Conservation (phyloP, 2,113 vertebrate genomes). For the Xiphophorus couchianus region DNA sequence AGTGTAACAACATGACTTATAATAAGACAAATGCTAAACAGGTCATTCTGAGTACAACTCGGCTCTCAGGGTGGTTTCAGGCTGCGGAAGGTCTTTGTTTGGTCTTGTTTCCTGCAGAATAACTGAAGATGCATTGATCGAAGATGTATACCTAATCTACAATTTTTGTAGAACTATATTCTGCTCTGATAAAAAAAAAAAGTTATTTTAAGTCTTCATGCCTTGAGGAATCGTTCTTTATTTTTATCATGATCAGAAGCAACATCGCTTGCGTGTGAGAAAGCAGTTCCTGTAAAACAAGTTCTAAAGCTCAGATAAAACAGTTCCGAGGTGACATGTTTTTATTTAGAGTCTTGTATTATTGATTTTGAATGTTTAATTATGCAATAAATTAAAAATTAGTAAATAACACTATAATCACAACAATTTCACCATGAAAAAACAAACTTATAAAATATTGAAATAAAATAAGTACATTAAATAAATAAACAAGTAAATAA, state of each 20-base stretch:
- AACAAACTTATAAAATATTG: too few relatives aligned
- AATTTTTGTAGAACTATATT: neutral
- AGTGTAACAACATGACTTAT: neutral
- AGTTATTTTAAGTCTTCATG: neutral
- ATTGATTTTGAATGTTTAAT: neutral
- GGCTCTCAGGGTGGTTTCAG: slow-evolving; percentile 10
- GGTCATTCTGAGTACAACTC: neutral
- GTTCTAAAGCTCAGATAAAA: neutral
- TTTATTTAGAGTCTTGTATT: neutral
- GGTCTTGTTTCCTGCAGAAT: slow-evolving; percentile 25
- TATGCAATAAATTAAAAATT: too few relatives aligned
- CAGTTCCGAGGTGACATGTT: neutral
- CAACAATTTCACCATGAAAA: neutral
- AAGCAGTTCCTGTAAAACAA: neutral
- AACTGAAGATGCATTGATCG: neutral
- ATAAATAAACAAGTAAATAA: too few relatives aligned
- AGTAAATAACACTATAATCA: neutral
- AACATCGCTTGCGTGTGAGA: too few relatives aligned
- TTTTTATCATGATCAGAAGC: neutral
- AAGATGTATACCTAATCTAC: neutral
- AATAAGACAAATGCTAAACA: slow-evolving; percentile 8
- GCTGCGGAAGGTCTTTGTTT: neutral
- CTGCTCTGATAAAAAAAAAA: neutral
- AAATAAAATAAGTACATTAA: too few relatives aligned
- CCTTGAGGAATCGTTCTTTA: neutral